Percentiles rank a stretch among this genome's conserved stretches.
Evolutionary conservation across 1,140 invertebrate genomes (phyloP).

Genomic region (Philotrypesis tridentata): DNA sequence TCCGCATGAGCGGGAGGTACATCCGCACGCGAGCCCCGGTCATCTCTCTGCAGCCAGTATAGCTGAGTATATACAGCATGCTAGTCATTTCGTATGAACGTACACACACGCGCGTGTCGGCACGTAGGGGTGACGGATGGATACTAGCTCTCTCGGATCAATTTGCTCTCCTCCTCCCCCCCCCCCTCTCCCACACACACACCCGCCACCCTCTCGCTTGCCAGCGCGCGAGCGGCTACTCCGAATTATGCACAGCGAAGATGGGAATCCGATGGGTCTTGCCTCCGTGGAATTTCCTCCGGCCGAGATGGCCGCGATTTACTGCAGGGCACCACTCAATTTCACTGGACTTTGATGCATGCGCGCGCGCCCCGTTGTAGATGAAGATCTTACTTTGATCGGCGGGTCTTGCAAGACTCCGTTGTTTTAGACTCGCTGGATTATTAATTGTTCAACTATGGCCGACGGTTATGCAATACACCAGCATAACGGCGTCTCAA

Average conservation of each 20-base stretch:
- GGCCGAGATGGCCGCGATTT: not conserved
- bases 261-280: constrained; percentile 23
- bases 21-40: not conserved
- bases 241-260: constrained; percentile 30
- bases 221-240: not conserved
- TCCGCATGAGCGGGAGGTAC: not conserved
- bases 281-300: constrained; percentile 21
- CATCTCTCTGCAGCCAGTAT: no score
- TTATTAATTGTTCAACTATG: no score
- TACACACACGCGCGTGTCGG: not conserved
- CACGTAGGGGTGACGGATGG: constrained; percentile 5
- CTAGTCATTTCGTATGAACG: constrained; percentile 12
- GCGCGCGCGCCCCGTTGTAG: not conserved
- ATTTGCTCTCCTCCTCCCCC: not conserved
- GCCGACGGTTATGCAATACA: no score
- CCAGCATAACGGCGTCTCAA: no score
- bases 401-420: no score
- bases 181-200: not conserved
- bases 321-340: not conserved
- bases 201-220: not conserved
- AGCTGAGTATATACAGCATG: no score
- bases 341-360: not conserved
- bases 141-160: constrained; percentile 9
- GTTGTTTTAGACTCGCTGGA: no score
- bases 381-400: not conserved